These are phyloP conservation scores for Myoxocephalus aenaeus DNA, from an alignment of 2,797 vertebrate genomes.

Conservation along the genomic window DNA sequence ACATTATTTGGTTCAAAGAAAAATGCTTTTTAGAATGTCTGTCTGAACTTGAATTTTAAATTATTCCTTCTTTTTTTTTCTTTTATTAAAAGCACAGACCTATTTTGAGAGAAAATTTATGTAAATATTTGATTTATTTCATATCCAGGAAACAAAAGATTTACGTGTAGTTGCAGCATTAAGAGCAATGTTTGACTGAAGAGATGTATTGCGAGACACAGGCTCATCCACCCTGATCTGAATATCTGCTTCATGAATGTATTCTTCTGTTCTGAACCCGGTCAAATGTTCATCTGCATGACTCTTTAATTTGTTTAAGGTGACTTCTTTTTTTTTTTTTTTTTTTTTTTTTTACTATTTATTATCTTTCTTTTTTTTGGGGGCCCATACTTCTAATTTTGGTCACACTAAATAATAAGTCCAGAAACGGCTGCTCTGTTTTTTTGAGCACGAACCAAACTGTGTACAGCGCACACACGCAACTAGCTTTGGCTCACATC, in stretches of 20 bases:
- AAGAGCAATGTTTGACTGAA: conserved; percentile 71
- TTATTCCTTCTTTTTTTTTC: conserved; percentile 75
- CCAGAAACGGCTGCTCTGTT: conserved; percentile 53
- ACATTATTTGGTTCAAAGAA: conserved; percentile 76
- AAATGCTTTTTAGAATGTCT: conserved; percentile 81
- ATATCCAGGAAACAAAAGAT: conserved; percentile 76
- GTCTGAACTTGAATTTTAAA: conserved; percentile 90
- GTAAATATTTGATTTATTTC: conserved; percentile 85
- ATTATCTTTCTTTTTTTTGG: conserved; percentile 36
- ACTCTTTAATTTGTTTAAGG: conserved; percentile 55
- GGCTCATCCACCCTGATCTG: conserved; percentile 72
- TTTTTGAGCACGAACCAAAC: conserved; percentile 56
- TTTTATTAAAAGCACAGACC: conserved; percentile 85
- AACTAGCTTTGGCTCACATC: conserved; percentile 55
- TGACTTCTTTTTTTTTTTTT: conserved; percentile 57
- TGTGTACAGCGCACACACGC: conserved; percentile 51
- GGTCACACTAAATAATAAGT: conserved; percentile 41
- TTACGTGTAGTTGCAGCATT: conserved; percentile 71
- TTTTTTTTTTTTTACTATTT: conserved; percentile 43
- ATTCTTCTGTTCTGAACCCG: conserved; percentile 67
- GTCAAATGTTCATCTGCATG: conserved; percentile 66
- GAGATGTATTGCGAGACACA: conserved; percentile 66
- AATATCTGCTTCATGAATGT: conserved; percentile 85
- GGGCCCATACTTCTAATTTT: conserved; percentile 55
- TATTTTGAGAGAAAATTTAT: conserved; percentile 80